Conservation (phyloP, 2,888 invertebrate genomes). For the Meandrusa payeni region DNA sequence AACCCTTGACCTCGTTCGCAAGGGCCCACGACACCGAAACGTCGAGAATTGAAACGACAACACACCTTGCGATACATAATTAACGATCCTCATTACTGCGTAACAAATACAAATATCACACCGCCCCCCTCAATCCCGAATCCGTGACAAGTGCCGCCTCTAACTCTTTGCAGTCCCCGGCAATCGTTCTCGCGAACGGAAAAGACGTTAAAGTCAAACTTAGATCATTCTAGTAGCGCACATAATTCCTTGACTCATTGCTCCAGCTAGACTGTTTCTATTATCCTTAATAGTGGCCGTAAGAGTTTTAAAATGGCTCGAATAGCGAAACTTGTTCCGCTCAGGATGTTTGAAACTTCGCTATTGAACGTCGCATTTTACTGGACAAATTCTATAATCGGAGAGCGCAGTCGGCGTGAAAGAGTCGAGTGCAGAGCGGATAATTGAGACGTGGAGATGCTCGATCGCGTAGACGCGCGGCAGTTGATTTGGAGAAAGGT, state of each 20-base stretch:
- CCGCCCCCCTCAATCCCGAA: slow-evolving; percentile 29
- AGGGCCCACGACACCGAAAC: slow-evolving; percentile 69
- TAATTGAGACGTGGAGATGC: slow-evolving; percentile 37
- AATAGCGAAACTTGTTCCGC: slow-evolving; percentile 69
- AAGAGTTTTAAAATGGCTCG: slow-evolving; percentile 76
- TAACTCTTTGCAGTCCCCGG: slow-evolving; percentile 25
- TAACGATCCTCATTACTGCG: slow-evolving; percentile 76
- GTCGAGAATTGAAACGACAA: slow-evolving; percentile 65
- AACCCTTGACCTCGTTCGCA: slow-evolving; percentile 78
- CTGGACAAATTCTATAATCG: slow-evolving; percentile 64
- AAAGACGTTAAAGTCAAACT: slow-evolving; percentile 66
- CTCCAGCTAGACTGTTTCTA: slow-evolving; percentile 70
- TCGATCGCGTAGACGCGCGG: slow-evolving; percentile 30
- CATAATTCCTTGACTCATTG: slow-evolving; percentile 71
- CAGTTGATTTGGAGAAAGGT: slow-evolving; percentile 46
- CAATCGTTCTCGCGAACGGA: slow-evolving; percentile 37
- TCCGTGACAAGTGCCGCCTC: slow-evolving; percentile 27
- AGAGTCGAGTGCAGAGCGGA: slow-evolving; percentile 31
- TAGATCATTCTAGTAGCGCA: slow-evolving; percentile 65
- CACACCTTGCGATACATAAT: slow-evolving; percentile 77
- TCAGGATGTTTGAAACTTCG: slow-evolving; percentile 66
- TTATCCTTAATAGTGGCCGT: slow-evolving; percentile 77
- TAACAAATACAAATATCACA: slow-evolving; percentile 64
- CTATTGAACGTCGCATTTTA: slow-evolving; percentile 70
- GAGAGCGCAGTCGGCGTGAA: slow-evolving; percentile 44